Evolutionary conservation across 2,888 invertebrate species (phyloP), one percentile per base, ranked within the genome.

Genomic region (Gastrophysa polygoni): DNA sequence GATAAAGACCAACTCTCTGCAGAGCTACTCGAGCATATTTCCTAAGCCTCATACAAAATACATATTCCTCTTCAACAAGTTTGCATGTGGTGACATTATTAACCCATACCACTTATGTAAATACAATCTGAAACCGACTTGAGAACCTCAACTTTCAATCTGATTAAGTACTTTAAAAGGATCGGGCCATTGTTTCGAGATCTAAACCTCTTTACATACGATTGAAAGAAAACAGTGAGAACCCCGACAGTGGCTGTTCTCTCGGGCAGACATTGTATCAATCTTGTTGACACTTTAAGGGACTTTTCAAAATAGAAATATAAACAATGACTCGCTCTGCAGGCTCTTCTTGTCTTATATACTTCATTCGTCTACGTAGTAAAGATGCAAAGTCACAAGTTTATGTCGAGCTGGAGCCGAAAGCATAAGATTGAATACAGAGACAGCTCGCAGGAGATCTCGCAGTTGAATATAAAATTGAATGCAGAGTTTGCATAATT

Each of bases 171-270:
- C 61, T 57, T 50, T 63, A 57, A 61, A 66, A 61, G 56, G 65
- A 63, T 68, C 60, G 54, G 55, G 38, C 59, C 59, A 68, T 68
- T 65, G 68, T 68, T 68, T 59, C 38, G 51, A 38, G 63, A 67
- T 59, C 61, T 50, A 60, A 61, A 61, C 38, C 66, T 64, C 65
- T 72, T 70, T 70, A 65, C 71, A 70, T 71, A 68, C 71, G 61
- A 64, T 67, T 68, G 72, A 73, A 72, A 72, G 70, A 69, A 69
- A 68, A 71, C 64, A 67, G 68, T 63, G 69, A 66, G 71, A 70
- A 57, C 64, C 57, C 54, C 63, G 68, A 68, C 70, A 61, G 64
- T 63, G 49, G 68, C 59, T 68, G 66, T 62, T 69, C 65, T 65
- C 65, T 69, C 43, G 24, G 43, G 43, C 54, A 43, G 54, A 54